phyloP scores from a whole-genome alignment of 2,797 vertebrate species.

The Perodicticus potto region DNA sequence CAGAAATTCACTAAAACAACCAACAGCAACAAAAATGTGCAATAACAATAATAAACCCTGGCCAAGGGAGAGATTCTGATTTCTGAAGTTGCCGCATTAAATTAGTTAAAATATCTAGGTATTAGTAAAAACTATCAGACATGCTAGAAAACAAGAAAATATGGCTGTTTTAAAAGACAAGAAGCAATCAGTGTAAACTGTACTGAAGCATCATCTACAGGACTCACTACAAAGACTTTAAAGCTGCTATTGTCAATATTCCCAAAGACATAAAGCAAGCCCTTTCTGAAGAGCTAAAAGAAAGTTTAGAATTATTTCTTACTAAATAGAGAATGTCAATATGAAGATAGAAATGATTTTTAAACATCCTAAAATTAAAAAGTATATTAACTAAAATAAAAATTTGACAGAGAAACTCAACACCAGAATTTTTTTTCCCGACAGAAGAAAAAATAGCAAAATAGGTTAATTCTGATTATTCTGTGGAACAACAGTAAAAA shows the following conservation, averaged over 20 bases:
- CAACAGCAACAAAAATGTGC: not conserved
- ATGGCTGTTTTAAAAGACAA: not conserved
- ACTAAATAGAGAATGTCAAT: not conserved
- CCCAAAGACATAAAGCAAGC: not conserved
- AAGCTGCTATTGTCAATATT: not conserved
- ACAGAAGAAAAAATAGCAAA: not conserved
- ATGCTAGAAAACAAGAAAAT: not conserved
- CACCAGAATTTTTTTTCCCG: not conserved
- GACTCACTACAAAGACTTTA: not conserved
- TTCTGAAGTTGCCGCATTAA: not conserved
- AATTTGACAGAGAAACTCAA: not conserved
- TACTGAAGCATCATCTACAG: fast-evolving
- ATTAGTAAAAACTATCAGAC: not conserved
- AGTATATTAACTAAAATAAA: not conserved
- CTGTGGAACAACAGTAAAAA: not conserved
- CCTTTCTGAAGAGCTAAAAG: not conserved
- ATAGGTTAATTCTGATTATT: not conserved
- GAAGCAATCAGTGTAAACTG: not conserved
- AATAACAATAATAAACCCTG: not conserved
- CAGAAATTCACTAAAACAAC: not conserved
- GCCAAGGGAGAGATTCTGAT: not conserved
- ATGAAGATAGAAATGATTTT: not conserved
- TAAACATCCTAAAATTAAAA: not conserved
- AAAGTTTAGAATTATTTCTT: not conserved
- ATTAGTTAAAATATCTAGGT: not conserved